Evolutionary conservation across 2,113 vertebrate genomes (phyloP).

Genomic region (Carassius auratus): DNA sequence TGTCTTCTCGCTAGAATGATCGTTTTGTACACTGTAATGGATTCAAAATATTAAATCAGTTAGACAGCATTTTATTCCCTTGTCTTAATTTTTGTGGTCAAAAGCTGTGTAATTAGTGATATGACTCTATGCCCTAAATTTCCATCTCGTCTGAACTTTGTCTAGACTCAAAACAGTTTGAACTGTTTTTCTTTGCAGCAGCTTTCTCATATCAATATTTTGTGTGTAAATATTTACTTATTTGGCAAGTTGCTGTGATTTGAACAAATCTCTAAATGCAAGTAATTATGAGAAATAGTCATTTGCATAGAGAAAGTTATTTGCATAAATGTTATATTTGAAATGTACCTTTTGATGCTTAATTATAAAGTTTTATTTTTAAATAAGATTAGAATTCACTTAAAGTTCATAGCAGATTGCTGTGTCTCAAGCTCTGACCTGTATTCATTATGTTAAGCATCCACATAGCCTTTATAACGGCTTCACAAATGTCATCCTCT

Average conservation of each 20-base stretch:
- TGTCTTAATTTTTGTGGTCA: not conserved
- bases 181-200: not conserved
- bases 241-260: not conserved
- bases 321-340: not conserved
- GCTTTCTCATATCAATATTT: not conserved
- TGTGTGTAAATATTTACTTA: not conserved
- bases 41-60: not conserved
- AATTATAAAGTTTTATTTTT: not conserved
- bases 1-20: not conserved
- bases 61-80: too few relatives aligned
- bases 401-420: not conserved
- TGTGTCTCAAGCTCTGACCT: not conserved
- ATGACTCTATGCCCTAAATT: not conserved
- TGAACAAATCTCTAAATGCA: not conserved
- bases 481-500: not conserved
- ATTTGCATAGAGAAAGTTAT: not conserved
- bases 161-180: not conserved
- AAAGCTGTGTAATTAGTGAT: not conserved
- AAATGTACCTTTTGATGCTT: not conserved
- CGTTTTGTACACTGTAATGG: not conserved
- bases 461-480: constrained; percentile 1
- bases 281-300: not conserved
- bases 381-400: not conserved
- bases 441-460: constrained; percentile 16
- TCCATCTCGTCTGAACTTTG: too few relatives aligned